Evolutionary conservation across 1,140 invertebrate species (phyloP).

Genomic region (Drosophila athabasca): DNA sequence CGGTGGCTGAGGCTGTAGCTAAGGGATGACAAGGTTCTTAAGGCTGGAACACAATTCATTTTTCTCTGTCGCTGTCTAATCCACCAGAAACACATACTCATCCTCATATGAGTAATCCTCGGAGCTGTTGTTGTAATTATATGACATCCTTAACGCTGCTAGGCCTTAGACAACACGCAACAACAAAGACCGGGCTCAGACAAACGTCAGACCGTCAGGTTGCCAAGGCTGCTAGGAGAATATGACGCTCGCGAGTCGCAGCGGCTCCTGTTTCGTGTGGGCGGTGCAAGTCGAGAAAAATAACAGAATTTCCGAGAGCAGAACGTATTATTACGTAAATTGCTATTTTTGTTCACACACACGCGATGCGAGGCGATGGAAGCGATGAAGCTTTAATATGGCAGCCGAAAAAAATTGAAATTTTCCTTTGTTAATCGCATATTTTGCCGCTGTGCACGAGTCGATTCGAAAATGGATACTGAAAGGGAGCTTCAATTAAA

Average conservation of each 20-base stretch:
- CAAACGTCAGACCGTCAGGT: constrained; percentile 17
- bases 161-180: not conserved
- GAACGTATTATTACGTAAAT: constrained; percentile 60
- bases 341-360: constrained; percentile 14
- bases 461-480: constrained; percentile 13
- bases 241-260: constrained; percentile 31
- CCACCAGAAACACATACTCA: constrained; percentile 61
- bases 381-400: constrained; percentile 2
- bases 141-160: constrained; percentile 52
- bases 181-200: not conserved
- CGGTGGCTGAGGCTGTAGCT: too few species aligned
- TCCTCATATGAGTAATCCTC: constrained; percentile 70
- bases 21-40: constrained; percentile 20
- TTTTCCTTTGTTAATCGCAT: constrained; percentile 54
- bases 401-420: constrained; percentile 29
- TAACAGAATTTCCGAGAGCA: constrained; percentile 26
- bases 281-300: not conserved
- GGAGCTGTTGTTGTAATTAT: constrained; percentile 64
- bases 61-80: not conserved
- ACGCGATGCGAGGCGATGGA: constrained; percentile 1
- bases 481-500: constrained; percentile 37
- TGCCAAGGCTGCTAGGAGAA: constrained; percentile 26
- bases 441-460: constrained; percentile 15
- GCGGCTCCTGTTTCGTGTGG: too few species aligned
- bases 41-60: constrained; percentile 26